Evolutionary conservation across 2,797 vertebrate genomes (phyloP).

Genomic region (Ataeniobius toweri): DNA sequence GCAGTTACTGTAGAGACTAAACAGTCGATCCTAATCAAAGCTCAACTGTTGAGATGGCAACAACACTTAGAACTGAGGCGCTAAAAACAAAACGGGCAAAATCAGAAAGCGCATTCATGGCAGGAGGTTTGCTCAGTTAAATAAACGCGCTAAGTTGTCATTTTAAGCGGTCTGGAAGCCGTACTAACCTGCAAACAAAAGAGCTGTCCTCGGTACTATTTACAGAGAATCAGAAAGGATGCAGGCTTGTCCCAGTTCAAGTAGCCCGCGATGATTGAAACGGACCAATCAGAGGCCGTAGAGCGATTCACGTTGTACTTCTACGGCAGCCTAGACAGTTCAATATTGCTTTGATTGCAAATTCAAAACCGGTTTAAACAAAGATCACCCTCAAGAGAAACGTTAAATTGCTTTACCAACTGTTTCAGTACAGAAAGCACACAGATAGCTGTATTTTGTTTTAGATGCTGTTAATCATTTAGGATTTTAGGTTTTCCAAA

Average conservation of each 20-base stretch:
- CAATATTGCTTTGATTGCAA: slow-evolving; percentile 52
- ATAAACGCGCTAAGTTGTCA: slow-evolving; percentile 28
- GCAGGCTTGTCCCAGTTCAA: slow-evolving; percentile 86
- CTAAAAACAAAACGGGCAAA: slow-evolving; percentile 10
- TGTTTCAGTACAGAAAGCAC: neutral
- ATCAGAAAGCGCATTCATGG: neutral
- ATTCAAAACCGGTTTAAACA: slow-evolving; percentile 62
- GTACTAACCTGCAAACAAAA: slow-evolving; percentile 33
- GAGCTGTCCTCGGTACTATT: slow-evolving; percentile 35
- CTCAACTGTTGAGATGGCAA: slow-evolving; percentile 59
- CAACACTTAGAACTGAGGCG: slow-evolving; percentile 9
- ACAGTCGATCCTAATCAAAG: slow-evolving; percentile 34
- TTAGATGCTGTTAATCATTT: neutral
- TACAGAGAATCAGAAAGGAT: slow-evolving; percentile 22
- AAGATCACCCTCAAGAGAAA: neutral
- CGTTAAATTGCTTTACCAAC: neutral
- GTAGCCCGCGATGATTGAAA: slow-evolving; percentile 99
- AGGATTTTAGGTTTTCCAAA: neutral
- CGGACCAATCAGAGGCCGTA: slow-evolving; percentile 82
- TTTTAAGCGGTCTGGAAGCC: neutral
- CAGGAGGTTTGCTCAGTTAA: neutral
- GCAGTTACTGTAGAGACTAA: neutral
- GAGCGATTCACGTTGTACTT: slow-evolving; percentile 26
- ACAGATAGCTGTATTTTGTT: neutral
- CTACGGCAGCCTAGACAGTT: slow-evolving; percentile 51